Evolutionary conservation across 2,888 invertebrate species (phyloP).

Genomic region (Lysandra bellargus): DNA sequence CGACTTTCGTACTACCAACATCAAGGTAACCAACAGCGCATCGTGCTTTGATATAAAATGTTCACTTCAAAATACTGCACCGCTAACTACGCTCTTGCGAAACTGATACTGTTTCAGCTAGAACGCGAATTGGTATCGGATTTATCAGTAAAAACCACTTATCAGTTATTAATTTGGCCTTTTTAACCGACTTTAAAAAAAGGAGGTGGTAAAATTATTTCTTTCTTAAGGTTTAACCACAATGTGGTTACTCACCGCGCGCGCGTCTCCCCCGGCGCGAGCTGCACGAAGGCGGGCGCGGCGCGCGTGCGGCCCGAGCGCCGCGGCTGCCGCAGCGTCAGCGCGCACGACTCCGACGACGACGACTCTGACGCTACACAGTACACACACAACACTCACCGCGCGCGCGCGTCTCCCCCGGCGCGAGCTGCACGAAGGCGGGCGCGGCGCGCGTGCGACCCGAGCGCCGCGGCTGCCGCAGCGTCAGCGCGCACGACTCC

Average conservation of each 20-base stretch:
- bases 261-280: conserved; percentile 62
- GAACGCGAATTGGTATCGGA: too few relatives aligned
- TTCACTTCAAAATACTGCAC: too few relatives aligned
- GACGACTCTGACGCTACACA: conserved; percentile 59
- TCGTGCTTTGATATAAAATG: too few relatives aligned
- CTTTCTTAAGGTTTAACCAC: too few relatives aligned
- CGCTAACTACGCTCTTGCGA: too few relatives aligned
- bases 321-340: conserved; percentile 65
- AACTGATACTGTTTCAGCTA: too few relatives aligned
- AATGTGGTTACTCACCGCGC: conserved; percentile 48
- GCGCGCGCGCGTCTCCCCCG: conserved; percentile 60
- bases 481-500: conserved; percentile 65
- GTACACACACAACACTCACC: conserved; percentile 41
- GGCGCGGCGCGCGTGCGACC: conserved; percentile 64
- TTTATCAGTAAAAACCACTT: too few relatives aligned
- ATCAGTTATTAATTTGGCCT: too few relatives aligned
- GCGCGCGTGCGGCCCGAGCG: conserved; percentile 70
- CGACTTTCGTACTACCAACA: too few relatives aligned
- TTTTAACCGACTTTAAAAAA: too few relatives aligned
- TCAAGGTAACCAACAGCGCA: too few relatives aligned
- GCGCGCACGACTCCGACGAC: conserved; percentile 69
- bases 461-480: conserved; percentile 69
- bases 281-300: conserved; percentile 67
- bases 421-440: conserved; percentile 70
- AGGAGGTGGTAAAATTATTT: too few relatives aligned